Evolutionary conservation across 2,797 vertebrate species (phyloP).

Genomic region (Scomberomorus guttatus): DNA sequence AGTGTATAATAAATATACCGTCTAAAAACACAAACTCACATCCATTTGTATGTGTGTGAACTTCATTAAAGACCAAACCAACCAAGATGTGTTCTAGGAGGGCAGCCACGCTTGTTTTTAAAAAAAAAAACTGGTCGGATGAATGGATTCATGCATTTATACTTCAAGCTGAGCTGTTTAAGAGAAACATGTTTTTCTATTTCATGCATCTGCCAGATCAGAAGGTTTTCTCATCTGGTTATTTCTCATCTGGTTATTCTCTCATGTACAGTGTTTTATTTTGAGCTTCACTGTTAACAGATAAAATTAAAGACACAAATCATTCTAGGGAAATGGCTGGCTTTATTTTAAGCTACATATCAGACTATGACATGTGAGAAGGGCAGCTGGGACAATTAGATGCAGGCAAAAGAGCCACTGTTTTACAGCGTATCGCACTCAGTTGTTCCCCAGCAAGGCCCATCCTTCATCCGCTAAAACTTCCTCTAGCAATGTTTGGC

Average conservation of each 20-base stretch:
- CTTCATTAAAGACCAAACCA: slow-evolving; percentile 10
- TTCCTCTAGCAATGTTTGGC: slow-evolving; percentile 56
- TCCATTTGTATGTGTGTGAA: background rate
- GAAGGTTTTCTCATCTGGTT: slow-evolving; percentile 23
- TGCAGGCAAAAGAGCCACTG: slow-evolving; percentile 39
- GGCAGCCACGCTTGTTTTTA: background rate
- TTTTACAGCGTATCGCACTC: slow-evolving; percentile 28
- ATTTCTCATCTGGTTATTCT: slow-evolving; percentile 38
- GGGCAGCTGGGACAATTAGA: slow-evolving; percentile 24
- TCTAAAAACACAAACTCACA: background rate
- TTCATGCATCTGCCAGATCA: slow-evolving; percentile 7
- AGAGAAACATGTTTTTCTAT: slow-evolving; percentile 21
- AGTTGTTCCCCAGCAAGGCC: slow-evolving; percentile 27
- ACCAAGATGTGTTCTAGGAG: background rate
- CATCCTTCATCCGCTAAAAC: slow-evolving; percentile 46
- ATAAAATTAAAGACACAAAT: slow-evolving; percentile 14
- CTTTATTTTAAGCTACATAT: slow-evolving; percentile 8
- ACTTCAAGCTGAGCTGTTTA: background rate
- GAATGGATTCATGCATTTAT: background rate
- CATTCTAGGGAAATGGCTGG: slow-evolving; percentile 24
- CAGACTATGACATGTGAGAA: slow-evolving; percentile 20
- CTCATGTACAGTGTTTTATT: slow-evolving; percentile 28
- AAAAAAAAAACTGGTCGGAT: background rate
- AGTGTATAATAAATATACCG: background rate
- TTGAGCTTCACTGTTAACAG: slow-evolving; percentile 18